Conservation (phyloP, 2,797 vertebrate genomes). For the Periparus ater region DNA sequence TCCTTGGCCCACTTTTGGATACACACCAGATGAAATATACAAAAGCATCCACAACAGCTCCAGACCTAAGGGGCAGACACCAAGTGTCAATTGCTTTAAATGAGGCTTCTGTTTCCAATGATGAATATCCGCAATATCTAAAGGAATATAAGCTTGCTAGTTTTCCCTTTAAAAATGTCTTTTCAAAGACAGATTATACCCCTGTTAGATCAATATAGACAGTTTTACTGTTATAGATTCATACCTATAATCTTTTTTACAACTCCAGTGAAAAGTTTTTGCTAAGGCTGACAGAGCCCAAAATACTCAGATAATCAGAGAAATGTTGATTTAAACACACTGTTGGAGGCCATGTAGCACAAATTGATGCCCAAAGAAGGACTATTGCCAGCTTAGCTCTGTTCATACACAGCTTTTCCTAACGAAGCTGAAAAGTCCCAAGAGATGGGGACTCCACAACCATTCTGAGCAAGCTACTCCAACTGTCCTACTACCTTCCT, state of each 20-base stretch:
- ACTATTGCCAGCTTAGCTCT: background rate
- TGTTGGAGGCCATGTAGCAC: background rate
- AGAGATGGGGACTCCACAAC: background rate
- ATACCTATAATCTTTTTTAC: background rate
- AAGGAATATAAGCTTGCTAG: background rate
- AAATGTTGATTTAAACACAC: background rate
- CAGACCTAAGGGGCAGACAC: conserved; percentile 82
- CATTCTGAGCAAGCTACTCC: background rate
- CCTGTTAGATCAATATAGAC: background rate
- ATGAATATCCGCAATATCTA: background rate
- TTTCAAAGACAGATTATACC: background rate
- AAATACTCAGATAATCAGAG: background rate
- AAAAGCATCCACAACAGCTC: conserved; percentile 93
- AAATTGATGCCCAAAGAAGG: background rate
- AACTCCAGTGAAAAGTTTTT: background rate
- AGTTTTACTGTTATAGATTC: background rate
- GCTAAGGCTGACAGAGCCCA: background rate
- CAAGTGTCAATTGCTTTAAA: background rate
- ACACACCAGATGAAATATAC: conserved; percentile 94
- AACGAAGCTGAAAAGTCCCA: background rate
- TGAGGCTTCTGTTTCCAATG: background rate
- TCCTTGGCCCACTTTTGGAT: conserved; percentile 98
- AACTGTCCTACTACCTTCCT: background rate
- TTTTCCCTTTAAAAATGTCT: background rate
- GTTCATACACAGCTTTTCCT: background rate